Percentiles rank a stretch among this genome's conserved stretches.
Conservation (phyloP, 2,888 invertebrate genomes). For the Cephus pulcher region DNA sequence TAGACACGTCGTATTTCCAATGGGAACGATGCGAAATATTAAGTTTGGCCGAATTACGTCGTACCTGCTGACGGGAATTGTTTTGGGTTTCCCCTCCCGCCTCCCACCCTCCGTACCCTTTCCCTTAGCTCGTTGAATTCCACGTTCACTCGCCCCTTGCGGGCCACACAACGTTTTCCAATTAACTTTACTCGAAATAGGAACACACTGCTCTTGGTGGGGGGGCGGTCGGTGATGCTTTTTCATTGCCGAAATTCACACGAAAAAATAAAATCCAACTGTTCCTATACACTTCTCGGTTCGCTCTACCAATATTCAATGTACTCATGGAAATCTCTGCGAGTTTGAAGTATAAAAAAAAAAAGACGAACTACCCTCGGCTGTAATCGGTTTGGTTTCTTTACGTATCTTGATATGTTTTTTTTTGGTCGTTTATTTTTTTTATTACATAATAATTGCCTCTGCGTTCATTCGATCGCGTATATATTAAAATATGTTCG, state of each 20-base stretch:
- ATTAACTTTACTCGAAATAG: conserved; percentile 63
- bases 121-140: background rate
- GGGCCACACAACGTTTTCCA: conserved; percentile 56
- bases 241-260: conserved; percentile 16
- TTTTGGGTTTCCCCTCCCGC: background rate
- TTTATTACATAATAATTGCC: background rate
- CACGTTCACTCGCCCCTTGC: conserved; percentile 7
- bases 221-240: background rate
- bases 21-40: background rate
- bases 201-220: background rate
- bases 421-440: background rate
- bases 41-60: background rate
- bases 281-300: background rate
- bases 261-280: background rate
- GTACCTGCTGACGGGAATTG: background rate
- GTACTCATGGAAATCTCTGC: background rate
- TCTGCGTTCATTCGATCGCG: background rate
- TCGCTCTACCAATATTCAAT: background rate
- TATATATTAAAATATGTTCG: background rate
- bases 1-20: background rate
- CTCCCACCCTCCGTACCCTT: background rate
- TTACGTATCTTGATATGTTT: background rate
- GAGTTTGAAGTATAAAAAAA: too few relatives aligned
- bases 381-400: background rate
- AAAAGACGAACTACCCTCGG: background rate